These are phyloP conservation scores for Halichoeres trimaculatus DNA, from an alignment of 2,113 vertebrate species.

Conservation along the genomic window DNA sequence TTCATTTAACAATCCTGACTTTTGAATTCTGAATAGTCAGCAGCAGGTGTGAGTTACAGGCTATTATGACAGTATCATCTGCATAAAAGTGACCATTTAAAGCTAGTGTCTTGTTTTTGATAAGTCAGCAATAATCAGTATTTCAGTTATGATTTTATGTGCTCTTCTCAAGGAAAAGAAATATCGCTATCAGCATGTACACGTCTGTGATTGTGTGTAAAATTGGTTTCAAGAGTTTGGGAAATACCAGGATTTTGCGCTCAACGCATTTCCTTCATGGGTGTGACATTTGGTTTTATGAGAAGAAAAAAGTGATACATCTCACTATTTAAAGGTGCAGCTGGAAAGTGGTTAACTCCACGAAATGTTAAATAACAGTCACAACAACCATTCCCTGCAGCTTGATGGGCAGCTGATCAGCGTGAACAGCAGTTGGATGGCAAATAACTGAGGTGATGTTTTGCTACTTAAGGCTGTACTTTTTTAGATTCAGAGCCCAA, in stretches of 20 bases:
- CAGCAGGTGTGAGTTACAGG: neutral
- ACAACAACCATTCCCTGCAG: conserved; percentile 42
- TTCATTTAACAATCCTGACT: neutral
- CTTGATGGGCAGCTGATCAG: conserved; percentile 4
- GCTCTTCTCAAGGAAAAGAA: neutral
- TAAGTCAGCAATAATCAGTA: too few relatives aligned
- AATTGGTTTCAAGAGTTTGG: neutral
- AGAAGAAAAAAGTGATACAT: conserved; percentile 58
- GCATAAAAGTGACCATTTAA: neutral
- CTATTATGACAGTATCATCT: neutral
- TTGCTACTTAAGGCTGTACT: too few relatives aligned
- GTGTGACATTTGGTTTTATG: too few relatives aligned
- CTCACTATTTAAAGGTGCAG: conserved; percentile 38
- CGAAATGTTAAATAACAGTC: conserved; percentile 48
- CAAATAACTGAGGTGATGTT: too few relatives aligned
- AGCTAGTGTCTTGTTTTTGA: neutral
- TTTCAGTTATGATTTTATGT: neutral
- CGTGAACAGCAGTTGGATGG: neutral
- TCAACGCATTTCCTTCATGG: neutral
- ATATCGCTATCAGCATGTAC: too few relatives aligned
- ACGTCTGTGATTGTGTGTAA: too few relatives aligned
- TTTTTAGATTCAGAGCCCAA: too few relatives aligned
- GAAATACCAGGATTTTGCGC: neutral
- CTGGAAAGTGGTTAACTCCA: conserved; percentile 46
- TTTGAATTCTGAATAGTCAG: neutral